phyloP scores from a whole-genome alignment of 2,888 invertebrate species.

The Rotaria macrura region DNA sequence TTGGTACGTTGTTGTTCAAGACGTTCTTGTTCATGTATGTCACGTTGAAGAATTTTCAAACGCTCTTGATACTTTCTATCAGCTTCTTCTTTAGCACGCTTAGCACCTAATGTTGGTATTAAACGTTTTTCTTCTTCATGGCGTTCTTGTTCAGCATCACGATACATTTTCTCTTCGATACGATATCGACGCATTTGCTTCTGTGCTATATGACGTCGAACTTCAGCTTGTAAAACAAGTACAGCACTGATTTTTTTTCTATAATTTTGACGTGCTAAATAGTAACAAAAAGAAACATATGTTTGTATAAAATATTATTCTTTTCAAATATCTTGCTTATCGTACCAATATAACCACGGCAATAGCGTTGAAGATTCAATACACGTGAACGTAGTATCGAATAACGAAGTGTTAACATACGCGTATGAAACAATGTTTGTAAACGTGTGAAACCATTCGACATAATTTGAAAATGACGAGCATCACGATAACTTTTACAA shows the following conservation, averaged over 20 bases:
- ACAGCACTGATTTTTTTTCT: conserved; percentile 50
- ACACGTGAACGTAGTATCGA: conserved; percentile 19
- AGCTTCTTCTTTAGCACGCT: conserved; percentile 85
- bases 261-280: conserved; percentile 27
- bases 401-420: conserved; percentile 27
- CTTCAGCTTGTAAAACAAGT: conserved; percentile 87
- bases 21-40: conserved; percentile 23
- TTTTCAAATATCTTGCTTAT: background rate
- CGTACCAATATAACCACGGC: conserved; percentile 63
- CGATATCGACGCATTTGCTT: conserved; percentile 66
- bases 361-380: conserved; percentile 51
- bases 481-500: conserved; percentile 80
- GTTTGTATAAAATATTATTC: background rate
- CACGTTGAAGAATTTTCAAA: conserved; percentile 22
- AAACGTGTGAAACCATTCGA: conserved; percentile 32
- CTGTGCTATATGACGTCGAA: conserved; percentile 77
- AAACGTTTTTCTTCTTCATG: conserved; percentile 78
- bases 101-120: conserved; percentile 76
- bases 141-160: conserved; percentile 73
- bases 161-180: conserved; percentile 57
- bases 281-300: background rate
- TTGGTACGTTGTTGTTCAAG: background rate
- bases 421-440: conserved; percentile 30
- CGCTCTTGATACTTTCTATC: conserved; percentile 53
- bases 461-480: conserved; percentile 63